Conservation (phyloP, 2,113 vertebrate genomes). For the Serilophus lunatus region DNA sequence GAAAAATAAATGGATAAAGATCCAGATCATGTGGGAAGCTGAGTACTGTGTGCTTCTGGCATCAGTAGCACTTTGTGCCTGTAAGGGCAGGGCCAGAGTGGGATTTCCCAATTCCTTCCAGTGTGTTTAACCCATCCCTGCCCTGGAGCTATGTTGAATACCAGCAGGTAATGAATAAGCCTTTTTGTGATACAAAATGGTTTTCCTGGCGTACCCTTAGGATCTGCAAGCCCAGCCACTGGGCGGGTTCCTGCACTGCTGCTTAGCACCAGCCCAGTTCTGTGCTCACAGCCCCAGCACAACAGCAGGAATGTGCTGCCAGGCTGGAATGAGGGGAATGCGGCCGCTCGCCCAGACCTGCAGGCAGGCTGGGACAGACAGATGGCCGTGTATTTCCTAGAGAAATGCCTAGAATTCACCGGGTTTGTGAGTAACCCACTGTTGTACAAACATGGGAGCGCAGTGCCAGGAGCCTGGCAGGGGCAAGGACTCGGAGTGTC, state of each 20-base stretch:
- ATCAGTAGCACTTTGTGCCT: neutral
- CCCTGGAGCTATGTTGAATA: neutral
- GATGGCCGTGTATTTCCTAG: neutral
- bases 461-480: neutral
- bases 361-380: conserved; percentile 23
- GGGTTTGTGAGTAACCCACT: neutral
- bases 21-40: neutral
- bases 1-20: neutral
- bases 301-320: neutral
- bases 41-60: neutral
- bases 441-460: neutral
- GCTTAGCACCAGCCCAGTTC: neutral
- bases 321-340: conserved; percentile 59
- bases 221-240: neutral
- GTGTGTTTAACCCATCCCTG: neutral
- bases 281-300: neutral
- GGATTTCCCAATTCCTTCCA: neutral
- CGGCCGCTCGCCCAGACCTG: neutral
- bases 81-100: neutral
- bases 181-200: conserved; percentile 16
- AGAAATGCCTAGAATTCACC: conserved; percentile 15
- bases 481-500: neutral
- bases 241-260: neutral
- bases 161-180: conserved; percentile 16
- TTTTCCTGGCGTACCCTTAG: neutral